These are phyloP conservation scores for Siniperca obscura DNA, from an alignment of 2,797 vertebrate genomes.

Conservation along the genomic window DNA sequence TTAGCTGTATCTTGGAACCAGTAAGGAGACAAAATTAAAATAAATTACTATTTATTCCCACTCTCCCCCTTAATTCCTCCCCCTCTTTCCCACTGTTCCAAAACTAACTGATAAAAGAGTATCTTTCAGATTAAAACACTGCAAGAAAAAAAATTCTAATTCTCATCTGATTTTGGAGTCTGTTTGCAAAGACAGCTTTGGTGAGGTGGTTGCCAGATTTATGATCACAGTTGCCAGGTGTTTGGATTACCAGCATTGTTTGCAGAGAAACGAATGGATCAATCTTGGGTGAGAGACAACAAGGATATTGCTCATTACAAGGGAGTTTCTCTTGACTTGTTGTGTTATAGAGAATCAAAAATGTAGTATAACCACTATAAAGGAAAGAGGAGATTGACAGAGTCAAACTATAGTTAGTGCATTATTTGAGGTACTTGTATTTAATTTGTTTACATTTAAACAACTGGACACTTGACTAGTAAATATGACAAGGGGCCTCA, in stretches of 20 bases:
- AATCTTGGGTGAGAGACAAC: conserved; percentile 20
- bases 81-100: conserved; percentile 2
- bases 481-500: conserved; percentile 1
- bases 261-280: conserved; percentile 46
- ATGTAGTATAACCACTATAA: not conserved
- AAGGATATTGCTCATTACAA: conserved; percentile 17
- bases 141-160: not conserved
- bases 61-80: conserved; percentile 9
- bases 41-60: conserved; percentile 62
- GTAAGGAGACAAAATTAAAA: conserved; percentile 70
- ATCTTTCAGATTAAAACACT: conserved; percentile 26
- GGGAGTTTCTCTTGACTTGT: conserved; percentile 9
- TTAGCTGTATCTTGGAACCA: conserved; percentile 64
- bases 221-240: conserved; percentile 54
- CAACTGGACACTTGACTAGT: not conserved
- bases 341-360: conserved; percentile 1
- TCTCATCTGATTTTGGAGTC: conserved; percentile 34
- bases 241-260: conserved; percentile 58
- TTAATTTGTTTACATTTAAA: not conserved
- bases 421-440: not conserved
- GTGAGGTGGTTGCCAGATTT: conserved; percentile 49
- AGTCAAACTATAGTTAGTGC: not conserved
- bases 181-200: conserved; percentile 41
- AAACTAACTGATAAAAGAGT: conserved; percentile 24
- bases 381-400: not conserved